phyloP scores from a whole-genome alignment of 2,797 vertebrate genomes.

The Sebastes steindachneri region DNA sequence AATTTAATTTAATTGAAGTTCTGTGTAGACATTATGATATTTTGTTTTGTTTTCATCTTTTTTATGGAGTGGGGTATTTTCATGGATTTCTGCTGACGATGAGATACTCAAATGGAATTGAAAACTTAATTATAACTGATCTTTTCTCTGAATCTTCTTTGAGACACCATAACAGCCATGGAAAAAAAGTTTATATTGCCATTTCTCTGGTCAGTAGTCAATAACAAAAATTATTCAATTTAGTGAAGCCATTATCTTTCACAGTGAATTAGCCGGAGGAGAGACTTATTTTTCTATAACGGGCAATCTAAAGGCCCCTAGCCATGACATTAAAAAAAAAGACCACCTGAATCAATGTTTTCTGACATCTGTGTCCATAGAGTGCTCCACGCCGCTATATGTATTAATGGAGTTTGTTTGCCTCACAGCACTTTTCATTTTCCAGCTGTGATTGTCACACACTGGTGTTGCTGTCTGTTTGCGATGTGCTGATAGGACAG shows the following conservation, averaged over 20 bases:
- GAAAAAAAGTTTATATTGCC: not conserved
- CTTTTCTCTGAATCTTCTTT: not conserved
- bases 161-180: not conserved
- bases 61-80: not conserved
- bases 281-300: slow-evolving; percentile 21
- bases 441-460: slow-evolving; percentile 75
- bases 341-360: slow-evolving; percentile 70
- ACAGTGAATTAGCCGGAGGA: slow-evolving; percentile 35
- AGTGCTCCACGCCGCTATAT: slow-evolving; percentile 51
- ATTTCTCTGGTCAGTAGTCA: slow-evolving; percentile 15
- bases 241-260: slow-evolving; percentile 43
- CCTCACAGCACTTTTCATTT: slow-evolving; percentile 80
- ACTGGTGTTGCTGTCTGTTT: slow-evolving; percentile 52
- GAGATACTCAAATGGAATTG: not conserved
- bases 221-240: slow-evolving; percentile 51
- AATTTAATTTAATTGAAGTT: not conserved
- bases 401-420: slow-evolving; percentile 83
- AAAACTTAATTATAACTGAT: not conserved
- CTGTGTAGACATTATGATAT: not conserved
- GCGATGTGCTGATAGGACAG: slow-evolving; percentile 75
- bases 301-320: slow-evolving; percentile 38
- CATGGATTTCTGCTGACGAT: not conserved
- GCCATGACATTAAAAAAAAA: slow-evolving; percentile 23
- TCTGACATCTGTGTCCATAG: slow-evolving; percentile 71
- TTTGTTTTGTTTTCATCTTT: not conserved